Evolutionary conservation across 2,888 invertebrate genomes (phyloP), one percentile per base, ranked within the genome.

Genomic region (Agrypnus murinus): DNA sequence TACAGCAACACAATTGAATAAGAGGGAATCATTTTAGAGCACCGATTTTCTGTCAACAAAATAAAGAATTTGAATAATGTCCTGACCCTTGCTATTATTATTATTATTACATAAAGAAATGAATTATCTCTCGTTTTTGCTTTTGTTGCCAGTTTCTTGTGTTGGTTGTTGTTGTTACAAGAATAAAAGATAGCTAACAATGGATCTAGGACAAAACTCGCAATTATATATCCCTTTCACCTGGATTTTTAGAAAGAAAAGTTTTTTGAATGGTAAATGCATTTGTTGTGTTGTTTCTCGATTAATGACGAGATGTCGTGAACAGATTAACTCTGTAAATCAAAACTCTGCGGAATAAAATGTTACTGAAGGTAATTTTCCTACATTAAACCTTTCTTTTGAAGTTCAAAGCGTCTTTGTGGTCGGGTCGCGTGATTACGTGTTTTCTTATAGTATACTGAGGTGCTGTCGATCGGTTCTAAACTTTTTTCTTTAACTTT

Each of bases 341-440:
- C 65, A 65, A 57, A 65, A 57, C 31, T 55, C 32, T 9, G 19
- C 8, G 57, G 10, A n/a, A n/a, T 38, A 36, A 14, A 17, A 25
- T 25, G 25, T 25, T 25, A 25, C 25, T 5, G 2, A 25, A 25
- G 14, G 45, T 46, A 65, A 46, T 65, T 45, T 48, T 46, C 36
- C 8, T 32, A 32, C 57, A n/a, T 53, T 58, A 58, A 17, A n/a
- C 10, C 31, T 15, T 32, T 46, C 48, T 62, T 46, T 36, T 8
- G n/a, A 31, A 58, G 46, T 17, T 45, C 6, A 8, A 32, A 60
- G 63, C 64, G 25, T 10, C 66, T 59, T 66, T 66, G 66, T 59
- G 59, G 66, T 50, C n/a, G n/a, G 36, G 46, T 65, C 59, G 66
- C 66, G 66, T 66, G 66, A 66, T 66, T 45, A 32, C 48, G 34